These are phyloP conservation scores for Mactromeris polynyma DNA, from an alignment of 2,888 invertebrate species.

Conservation along the genomic window DNA sequence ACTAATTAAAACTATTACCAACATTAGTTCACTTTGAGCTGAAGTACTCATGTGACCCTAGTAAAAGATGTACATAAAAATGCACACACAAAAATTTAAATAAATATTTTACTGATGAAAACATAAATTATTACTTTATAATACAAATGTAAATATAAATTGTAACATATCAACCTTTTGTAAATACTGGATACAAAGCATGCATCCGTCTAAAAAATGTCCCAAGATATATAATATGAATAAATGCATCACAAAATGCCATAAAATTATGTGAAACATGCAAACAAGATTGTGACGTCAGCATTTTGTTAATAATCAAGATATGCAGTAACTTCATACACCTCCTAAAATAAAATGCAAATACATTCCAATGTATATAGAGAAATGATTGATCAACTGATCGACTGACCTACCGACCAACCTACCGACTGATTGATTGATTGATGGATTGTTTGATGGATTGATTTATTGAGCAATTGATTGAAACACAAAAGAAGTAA, in stretches of 20 bases:
- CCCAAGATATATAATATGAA: background rate
- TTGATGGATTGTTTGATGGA: background rate
- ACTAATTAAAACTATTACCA: too few relatives aligned
- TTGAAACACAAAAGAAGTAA: too few relatives aligned
- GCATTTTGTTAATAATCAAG: background rate
- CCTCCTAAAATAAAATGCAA: background rate
- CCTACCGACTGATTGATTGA: background rate
- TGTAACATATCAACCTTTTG: background rate
- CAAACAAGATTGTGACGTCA: background rate
- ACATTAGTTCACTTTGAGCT: too few relatives aligned
- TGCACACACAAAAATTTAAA: too few relatives aligned
- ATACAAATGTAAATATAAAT: too few relatives aligned
- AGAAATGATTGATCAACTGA: background rate
- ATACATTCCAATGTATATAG: background rate
- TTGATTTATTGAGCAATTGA: too few relatives aligned
- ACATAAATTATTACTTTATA: too few relatives aligned
- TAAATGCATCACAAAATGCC: background rate
- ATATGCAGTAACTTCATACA: background rate
- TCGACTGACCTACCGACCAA: background rate
- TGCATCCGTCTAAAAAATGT: background rate
- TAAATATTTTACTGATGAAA: too few relatives aligned
- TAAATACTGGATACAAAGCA: background rate
- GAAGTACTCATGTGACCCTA: too few relatives aligned
- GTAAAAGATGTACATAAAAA: too few relatives aligned
- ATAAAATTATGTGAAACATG: background rate